Evolutionary conservation across 2,797 vertebrate species (phyloP), one percentile per base, ranked within the genome.

Genomic region (Melanotaenia trifasciata): DNA sequence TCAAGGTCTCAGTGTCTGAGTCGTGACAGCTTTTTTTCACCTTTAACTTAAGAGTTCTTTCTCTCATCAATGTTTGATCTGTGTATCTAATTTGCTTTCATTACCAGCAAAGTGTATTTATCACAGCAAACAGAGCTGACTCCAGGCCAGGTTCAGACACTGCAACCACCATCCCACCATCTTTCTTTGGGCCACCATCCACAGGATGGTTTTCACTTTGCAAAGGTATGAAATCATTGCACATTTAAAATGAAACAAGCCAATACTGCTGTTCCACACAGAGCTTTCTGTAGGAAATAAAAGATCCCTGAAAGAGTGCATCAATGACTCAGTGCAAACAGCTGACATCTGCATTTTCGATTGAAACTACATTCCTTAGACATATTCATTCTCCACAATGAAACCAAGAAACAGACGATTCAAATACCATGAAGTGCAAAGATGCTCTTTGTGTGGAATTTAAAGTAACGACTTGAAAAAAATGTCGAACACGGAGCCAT

Each of bases 1-100:
- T 86, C 83, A 90, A 87, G 79, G 88, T 79, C 84, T 80, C 70
- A 60, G 69, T 26, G 66, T 78, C 70, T 75, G 84, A 86, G 84
- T 85, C 72, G 74, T 87, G 81, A 81, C 81, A 70, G 70, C 28
- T 78, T 74, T 47, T 13, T 47, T n/a, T 47, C 7, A n/a, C 45
- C 20, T 47, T 8, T 47, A 47, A 47, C 5, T n/a, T 20, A 8
- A 47, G 45, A 47, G 18, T 16, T 47, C 20, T 47, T 45, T 63
- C 74, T 70, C 59, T 76, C 22, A 51, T 24, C 11, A 51, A 24
- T 24, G 22, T 22, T 51, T 24, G 45, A 47, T 6, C 38, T 16
- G 14, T 16, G 14, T 5, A 18, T 45, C 5, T 16, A 5, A 18
- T 45, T 45, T 18, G 40, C 40, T 45, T 20, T 47, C 6, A n/a